Evolutionary conservation across 2,888 invertebrate genomes (phyloP), one percentile per base, ranked within the genome.

Genomic region (Perizoma flavofasciatum): DNA sequence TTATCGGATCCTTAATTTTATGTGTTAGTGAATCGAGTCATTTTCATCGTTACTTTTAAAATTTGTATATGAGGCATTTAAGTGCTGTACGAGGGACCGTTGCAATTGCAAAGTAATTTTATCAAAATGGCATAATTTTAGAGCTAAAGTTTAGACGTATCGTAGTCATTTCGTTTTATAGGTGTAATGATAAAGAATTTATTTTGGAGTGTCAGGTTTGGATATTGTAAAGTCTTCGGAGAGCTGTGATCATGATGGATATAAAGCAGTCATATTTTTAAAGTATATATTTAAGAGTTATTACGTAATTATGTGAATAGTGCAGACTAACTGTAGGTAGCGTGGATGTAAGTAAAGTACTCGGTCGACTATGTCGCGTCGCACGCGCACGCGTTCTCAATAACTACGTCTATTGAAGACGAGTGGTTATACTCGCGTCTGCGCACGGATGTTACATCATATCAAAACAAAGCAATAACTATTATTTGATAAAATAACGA

Each of bases 91-190:
- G 91, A 90, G 91, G 91, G 91, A 92, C 91, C 91, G 91, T 91
- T 92, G 91, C 91, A 92, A 92, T 91, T 86, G 91, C 91, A 91
- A 90, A 89, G 83, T 89, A 86, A 88, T 89, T 89, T 88, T 91
- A 91, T 88, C 86, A 87, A 92, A 90, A 91, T 89, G 89, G 91
- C 91, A 91, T 91, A 92, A 91, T 91, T 89, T 88, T 92, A 91
- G 89, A 86, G 85, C 86, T 90, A 92, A 90, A 83, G 81, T 89
- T 65, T 69, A 91, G 89, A 87, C 78, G 86, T 90, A 90, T 83
- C 84, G 85, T 90, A 92, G 91, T 91, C 90, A 90, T 92, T 92
- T 91, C 86, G 87, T 90, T 92, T 90, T 86, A 85, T 91, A 89
- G 91, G 88, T 89, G 84, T 91, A 90, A 86, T 89, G 86, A 88